Conservation (phyloP, 2,113 vertebrate genomes). For the Cynoglossus semilaevis region DNA sequence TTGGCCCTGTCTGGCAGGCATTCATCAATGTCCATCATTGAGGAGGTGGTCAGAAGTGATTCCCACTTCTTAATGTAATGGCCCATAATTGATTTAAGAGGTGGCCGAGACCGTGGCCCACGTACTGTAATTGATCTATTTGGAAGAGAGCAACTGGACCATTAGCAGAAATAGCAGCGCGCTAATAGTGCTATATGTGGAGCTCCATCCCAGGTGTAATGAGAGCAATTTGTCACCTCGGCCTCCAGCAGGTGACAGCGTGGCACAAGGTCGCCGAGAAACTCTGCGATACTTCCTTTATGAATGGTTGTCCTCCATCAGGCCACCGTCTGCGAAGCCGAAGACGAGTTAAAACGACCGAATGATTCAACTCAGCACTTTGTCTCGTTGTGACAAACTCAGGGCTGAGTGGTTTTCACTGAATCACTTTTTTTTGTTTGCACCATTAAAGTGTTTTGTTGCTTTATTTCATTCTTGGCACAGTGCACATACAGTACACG, state of each 20-base stretch:
- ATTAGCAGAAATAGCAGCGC: conserved; percentile 70
- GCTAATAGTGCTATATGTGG: conserved; percentile 72
- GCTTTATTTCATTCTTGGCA: no score
- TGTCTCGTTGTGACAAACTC: background rate
- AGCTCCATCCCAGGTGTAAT: conserved; percentile 69
- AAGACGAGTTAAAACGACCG: background rate
- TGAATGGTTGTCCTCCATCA: conserved; percentile 33
- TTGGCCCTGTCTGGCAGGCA: background rate
- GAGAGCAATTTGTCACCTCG: conserved; percentile 72
- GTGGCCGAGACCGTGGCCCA: conserved; percentile 47
- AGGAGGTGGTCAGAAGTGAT: conserved; percentile 37
- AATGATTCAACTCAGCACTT: background rate
- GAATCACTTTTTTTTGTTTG: no score
- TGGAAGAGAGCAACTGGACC: conserved; percentile 62
- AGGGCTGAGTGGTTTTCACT: background rate
- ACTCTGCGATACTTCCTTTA: conserved; percentile 35
- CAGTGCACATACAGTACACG: no score
- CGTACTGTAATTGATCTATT: conserved; percentile 67
- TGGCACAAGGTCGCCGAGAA: conserved; percentile 32
- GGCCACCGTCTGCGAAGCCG: background rate
- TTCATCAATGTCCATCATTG: conserved; percentile 22
- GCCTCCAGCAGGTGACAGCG: conserved; percentile 62
- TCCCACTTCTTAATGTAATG: conserved; percentile 41
- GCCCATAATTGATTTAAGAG: conserved; percentile 69
- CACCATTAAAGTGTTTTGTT: no score